These are phyloP conservation scores for Apamea sordens DNA, from an alignment of 2,888 invertebrate genomes.

Conservation along the genomic window DNA sequence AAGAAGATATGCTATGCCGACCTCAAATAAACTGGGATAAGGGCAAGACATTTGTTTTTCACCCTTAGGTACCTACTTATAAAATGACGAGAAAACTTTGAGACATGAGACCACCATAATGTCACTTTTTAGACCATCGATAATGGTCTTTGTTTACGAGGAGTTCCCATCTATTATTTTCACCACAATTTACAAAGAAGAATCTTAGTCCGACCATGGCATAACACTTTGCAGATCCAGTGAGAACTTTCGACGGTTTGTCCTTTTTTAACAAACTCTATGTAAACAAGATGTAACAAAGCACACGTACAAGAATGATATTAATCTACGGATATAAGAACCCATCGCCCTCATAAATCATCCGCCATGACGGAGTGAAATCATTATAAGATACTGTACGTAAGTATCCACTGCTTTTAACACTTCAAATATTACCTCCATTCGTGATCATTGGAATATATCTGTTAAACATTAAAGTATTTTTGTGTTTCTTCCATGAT, in stretches of 20 bases:
- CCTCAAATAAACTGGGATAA: neutral
- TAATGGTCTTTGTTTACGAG: neutral
- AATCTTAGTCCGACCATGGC: neutral
- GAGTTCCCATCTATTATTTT: neutral
- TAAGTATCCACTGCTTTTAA: slow-evolving; percentile 40
- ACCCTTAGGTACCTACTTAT: neutral
- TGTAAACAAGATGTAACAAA: neutral
- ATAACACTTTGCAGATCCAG: neutral
- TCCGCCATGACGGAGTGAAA: slow-evolving; percentile 52
- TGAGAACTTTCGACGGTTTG: neutral
- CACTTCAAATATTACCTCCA: slow-evolving; percentile 51
- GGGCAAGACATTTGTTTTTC: neutral
- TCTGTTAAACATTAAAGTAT: slow-evolving; percentile 30
- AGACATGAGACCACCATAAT: neutral
- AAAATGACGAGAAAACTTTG: neutral
- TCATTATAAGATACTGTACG: slow-evolving; percentile 19
- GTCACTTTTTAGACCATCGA: neutral
- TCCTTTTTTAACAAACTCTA: neutral
- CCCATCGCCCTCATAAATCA: slow-evolving; percentile 54
- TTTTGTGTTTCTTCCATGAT: slow-evolving; percentile 15
- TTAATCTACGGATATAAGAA: slow-evolving; percentile 33
- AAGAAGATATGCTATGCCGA: neutral
- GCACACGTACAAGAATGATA: neutral
- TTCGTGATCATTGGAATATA: slow-evolving; percentile 38
- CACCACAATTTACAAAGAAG: neutral